Evolutionary conservation across 2,888 invertebrate genomes (phyloP).

Genomic region (Acanthococcus lagerstroemiae): DNA sequence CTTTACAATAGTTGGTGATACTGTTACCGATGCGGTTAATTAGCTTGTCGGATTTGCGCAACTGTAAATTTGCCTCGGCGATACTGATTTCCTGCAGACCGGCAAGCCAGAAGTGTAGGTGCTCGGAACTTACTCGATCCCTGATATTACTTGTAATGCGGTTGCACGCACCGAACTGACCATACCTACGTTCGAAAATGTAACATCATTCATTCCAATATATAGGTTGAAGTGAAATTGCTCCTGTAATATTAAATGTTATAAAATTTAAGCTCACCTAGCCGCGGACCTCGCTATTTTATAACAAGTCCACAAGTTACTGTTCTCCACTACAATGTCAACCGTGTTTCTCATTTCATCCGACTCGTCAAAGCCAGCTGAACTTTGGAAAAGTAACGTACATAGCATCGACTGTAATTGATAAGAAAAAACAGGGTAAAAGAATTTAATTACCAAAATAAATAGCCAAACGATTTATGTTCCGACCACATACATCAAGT

Average conservation of each 20-base stretch:
- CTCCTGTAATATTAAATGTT: no score
- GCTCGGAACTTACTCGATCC: conserved; percentile 69
- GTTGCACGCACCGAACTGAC: conserved; percentile 63
- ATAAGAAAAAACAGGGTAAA: no score
- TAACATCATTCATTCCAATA: neutral
- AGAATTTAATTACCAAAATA: no score
- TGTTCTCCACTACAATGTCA: conserved; percentile 42
- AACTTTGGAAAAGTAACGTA: conserved; percentile 71
- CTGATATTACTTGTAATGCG: conserved; percentile 53
- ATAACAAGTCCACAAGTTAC: conserved; percentile 63
- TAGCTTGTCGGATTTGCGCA: conserved; percentile 45
- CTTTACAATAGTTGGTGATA: conserved; percentile 54
- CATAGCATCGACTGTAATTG: conserved; percentile 57
- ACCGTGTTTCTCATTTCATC: conserved; percentile 50
- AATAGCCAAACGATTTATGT: no score
- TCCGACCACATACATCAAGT: no score
- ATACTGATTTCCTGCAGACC: conserved; percentile 65
- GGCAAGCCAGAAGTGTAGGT: conserved; percentile 77
- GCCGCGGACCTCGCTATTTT: conserved; percentile 77
- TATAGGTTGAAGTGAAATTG: no score
- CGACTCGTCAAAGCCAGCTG: conserved; percentile 60
- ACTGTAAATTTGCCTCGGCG: conserved; percentile 58
- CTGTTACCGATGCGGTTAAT: conserved; percentile 43
- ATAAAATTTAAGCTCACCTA: conserved; percentile 44
- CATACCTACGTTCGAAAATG: conserved; percentile 48